Percentiles rank a stretch among this genome's conserved stretches.
Conservation (phyloP, 1,140 invertebrate genomes). For the Elymnias hypermnestra region DNA sequence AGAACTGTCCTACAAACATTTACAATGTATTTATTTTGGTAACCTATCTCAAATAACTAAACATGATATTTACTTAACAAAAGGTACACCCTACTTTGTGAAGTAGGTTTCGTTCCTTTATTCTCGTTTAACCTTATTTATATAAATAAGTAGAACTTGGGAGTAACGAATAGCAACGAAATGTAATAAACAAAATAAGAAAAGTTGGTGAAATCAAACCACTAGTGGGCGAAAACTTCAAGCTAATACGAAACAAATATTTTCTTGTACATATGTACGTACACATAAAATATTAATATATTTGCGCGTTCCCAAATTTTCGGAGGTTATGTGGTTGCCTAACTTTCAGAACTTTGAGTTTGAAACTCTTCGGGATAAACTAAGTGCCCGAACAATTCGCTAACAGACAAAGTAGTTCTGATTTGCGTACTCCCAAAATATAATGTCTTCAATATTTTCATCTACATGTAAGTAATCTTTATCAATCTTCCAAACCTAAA, state of each 20-base stretch:
- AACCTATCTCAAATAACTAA: too few species aligned
- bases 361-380: constrained; percentile 22
- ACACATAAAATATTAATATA: constrained; percentile 20
- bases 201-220: neutral
- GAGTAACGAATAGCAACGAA: constrained; percentile 1
- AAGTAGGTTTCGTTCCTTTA: too few species aligned
- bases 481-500: too few species aligned
- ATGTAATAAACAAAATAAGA: constrained; percentile 8
- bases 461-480: neutral
- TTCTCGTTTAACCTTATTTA: too few species aligned
- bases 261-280: constrained; percentile 3
- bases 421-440: constrained; percentile 1
- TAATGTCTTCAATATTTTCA: neutral
- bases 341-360: constrained; percentile 28
- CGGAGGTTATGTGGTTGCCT: constrained; percentile 23
- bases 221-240: constrained; percentile 4
- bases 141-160: too few species aligned
- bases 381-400: constrained; percentile 26
- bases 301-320: constrained; percentile 25
- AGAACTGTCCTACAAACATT: too few species aligned
- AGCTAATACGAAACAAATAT: constrained; percentile 6
- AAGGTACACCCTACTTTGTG: too few species aligned
- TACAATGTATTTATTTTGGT: too few species aligned
- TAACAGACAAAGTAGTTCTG: constrained; percentile 19
- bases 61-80: too few species aligned